These are phyloP conservation scores for Xylocopa sonorina DNA, from an alignment of 1,140 invertebrate species.

Conservation along the genomic window DNA sequence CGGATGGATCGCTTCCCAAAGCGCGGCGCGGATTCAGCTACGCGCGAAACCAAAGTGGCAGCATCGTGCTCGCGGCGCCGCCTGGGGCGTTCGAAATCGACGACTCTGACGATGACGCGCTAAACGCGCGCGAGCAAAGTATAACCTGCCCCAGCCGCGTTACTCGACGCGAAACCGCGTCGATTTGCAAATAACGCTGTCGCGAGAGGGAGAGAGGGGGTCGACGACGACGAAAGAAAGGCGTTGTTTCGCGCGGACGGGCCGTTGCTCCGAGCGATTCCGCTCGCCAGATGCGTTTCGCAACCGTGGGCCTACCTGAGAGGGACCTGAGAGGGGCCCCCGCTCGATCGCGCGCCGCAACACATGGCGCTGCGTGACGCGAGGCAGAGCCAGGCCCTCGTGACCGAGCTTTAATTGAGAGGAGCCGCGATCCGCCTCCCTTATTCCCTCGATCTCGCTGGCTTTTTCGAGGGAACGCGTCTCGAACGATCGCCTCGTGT, in stretches of 20 bases:
- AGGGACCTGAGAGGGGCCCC: constrained; percentile 72
- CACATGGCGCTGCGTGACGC: constrained; percentile 74
- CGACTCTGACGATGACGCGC: not conserved
- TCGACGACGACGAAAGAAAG: constrained; percentile 61
- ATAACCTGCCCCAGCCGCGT: constrained; percentile 38
- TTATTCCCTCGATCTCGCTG: not conserved
- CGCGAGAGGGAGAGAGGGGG: constrained; percentile 45
- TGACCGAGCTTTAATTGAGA: not conserved
- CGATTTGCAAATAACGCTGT: constrained; percentile 58
- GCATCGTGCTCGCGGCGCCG: too few species aligned
- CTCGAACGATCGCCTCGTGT: too few species aligned
- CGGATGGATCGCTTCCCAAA: too few species aligned
- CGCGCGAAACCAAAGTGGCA: too few species aligned
- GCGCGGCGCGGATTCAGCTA: too few species aligned
- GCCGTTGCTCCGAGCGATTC: constrained; percentile 47
- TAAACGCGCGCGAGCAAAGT: constrained; percentile 5
- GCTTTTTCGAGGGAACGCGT: too few species aligned
- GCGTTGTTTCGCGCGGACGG: constrained; percentile 44
- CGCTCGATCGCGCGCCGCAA: constrained; percentile 73
- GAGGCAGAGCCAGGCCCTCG: constrained; percentile 8
- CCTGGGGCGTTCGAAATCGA: not conserved
- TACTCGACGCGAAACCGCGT: constrained; percentile 60
- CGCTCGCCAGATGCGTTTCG: constrained; percentile 79
- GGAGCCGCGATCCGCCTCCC: too few species aligned
- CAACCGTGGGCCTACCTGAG: constrained; percentile 57